phyloP scores from a whole-genome alignment of 2,797 vertebrate genomes.

The Otolemur crassicaudatus region DNA sequence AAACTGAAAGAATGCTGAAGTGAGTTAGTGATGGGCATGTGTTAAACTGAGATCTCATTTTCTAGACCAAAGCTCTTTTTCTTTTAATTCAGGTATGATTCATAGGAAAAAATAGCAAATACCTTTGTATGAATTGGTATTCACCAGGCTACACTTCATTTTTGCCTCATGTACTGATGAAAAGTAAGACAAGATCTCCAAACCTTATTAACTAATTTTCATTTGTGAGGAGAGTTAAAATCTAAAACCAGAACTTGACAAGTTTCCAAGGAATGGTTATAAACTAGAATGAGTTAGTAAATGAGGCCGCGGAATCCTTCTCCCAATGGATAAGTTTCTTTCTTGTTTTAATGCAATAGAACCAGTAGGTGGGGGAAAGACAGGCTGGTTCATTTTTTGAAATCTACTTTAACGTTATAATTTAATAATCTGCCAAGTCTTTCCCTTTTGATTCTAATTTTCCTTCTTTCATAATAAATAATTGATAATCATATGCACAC shows the following conservation, averaged over 20 bases:
- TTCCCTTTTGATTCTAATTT: not conserved
- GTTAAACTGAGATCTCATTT: not conserved
- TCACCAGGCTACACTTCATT: not conserved
- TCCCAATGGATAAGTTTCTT: not conserved
- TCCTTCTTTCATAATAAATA: not conserved
- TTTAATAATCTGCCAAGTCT: not conserved
- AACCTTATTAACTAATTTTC: conserved; percentile 44
- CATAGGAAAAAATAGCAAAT: not conserved
- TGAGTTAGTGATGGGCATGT: not conserved
- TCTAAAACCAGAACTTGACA: conserved; percentile 56
- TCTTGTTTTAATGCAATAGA: not conserved
- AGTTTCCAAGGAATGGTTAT: conserved; percentile 41
- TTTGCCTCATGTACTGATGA: conserved; percentile 42
- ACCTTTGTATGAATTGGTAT: not conserved
- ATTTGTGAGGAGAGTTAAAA: conserved; percentile 43
- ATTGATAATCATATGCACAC: not conserved
- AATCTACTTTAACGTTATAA: not conserved
- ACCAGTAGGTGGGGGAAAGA: not conserved
- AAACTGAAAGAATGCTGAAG: not conserved
- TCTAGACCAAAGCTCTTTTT: not conserved
- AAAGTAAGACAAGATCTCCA: not conserved
- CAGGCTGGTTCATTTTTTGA: not conserved
- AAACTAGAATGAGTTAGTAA: conserved; percentile 44
- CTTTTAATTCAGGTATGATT: not conserved
- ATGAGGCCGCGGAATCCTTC: not conserved